These are phyloP conservation scores for Protobothrops flavoviridis DNA, from an alignment of 2,113 vertebrate species.

Conservation along the genomic window DNA sequence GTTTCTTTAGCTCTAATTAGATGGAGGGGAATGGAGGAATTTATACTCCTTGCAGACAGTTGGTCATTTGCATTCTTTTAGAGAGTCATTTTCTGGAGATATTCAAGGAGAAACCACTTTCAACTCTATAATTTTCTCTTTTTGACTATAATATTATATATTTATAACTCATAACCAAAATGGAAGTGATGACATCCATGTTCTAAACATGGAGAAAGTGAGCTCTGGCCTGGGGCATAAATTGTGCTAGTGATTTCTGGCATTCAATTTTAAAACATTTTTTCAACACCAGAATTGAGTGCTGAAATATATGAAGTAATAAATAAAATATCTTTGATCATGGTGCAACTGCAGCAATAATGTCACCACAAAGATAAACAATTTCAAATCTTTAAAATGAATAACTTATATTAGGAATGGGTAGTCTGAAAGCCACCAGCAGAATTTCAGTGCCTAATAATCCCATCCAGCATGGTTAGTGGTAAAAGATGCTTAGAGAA, in stretches of 20 bases:
- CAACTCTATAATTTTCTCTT: not conserved
- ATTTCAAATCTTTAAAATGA: not conserved
- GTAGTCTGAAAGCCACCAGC: not conserved
- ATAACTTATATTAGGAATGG: not conserved
- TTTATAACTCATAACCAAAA: not conserved
- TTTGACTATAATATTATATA: not conserved
- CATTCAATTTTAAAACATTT: not conserved
- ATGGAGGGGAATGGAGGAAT: too few relatives aligned
- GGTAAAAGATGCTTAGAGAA: not conserved
- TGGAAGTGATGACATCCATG: not conserved
- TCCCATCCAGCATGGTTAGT: not conserved
- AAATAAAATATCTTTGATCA: not conserved
- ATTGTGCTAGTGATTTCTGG: not conserved
- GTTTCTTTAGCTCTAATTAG: too few relatives aligned
- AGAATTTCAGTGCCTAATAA: not conserved
- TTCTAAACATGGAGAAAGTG: not conserved
- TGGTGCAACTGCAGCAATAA: constrained; percentile 5
- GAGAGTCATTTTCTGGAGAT: not conserved
- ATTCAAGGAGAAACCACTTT: not conserved
- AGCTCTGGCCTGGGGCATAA: not conserved
- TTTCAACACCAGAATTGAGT: not conserved
- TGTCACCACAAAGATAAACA: not conserved
- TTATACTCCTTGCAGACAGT: too few relatives aligned
- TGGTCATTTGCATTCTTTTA: too few relatives aligned
- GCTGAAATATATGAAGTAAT: not conserved